Evolutionary conservation across 1,140 invertebrate species (phyloP).

Genomic region (Cataglyphis hispanica): DNA sequence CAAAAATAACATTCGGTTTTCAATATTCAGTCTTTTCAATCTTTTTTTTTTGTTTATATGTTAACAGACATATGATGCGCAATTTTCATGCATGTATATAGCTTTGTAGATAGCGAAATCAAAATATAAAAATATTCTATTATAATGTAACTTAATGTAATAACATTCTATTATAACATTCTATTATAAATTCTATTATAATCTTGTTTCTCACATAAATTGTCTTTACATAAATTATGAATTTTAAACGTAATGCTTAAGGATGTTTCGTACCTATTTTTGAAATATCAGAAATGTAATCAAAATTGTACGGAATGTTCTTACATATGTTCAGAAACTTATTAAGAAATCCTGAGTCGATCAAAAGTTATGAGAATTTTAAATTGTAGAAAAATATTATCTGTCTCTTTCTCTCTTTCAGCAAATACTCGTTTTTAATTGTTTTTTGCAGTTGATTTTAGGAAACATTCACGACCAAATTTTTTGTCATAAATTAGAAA

Average conservation of each 20-base stretch:
- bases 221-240: neutral
- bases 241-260: neutral
- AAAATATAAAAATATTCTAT: neutral
- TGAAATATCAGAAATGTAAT: too few relatives aligned
- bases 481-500: too few relatives aligned
- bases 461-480: too few relatives aligned
- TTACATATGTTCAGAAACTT: too few relatives aligned
- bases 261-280: too few relatives aligned
- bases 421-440: too few relatives aligned
- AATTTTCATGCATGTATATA: neutral
- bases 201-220: neutral
- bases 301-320: too few relatives aligned
- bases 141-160: slow-evolving; percentile 16
- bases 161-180: neutral
- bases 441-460: too few relatives aligned
- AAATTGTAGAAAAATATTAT: too few relatives aligned
- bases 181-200: slow-evolving; percentile 9
- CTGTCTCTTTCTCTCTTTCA: too few relatives aligned
- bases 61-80: neutral
- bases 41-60: neutral
- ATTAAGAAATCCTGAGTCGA: too few relatives aligned
- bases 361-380: too few relatives aligned
- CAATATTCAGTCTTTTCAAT: neutral
- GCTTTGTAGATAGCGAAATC: neutral
- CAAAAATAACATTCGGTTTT: slow-evolving; percentile 3